Base-by-base conservation (phyloP, 2,113 vertebrate species). In the Fregetta grallaria region DNA sequence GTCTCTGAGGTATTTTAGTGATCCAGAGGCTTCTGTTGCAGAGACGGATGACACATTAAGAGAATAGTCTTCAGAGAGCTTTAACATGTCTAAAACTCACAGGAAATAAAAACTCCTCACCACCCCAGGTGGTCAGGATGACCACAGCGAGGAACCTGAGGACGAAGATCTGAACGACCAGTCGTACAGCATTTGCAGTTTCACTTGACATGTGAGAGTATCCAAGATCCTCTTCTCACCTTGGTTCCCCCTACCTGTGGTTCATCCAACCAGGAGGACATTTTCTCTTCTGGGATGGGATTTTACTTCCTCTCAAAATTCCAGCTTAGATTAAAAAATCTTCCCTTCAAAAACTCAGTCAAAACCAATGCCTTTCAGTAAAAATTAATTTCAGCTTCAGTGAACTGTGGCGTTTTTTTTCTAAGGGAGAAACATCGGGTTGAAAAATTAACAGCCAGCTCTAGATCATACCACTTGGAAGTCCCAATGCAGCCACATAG, bases 371-470 rank as follows among this genome's bases (percentile, higher is more conserved):
- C 3, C 6, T 70, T 88, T 77, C 17, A 16, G 11, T 13, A 45
- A 62, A 72, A 92, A 72, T 7, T 11, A 52, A 65, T 34, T 92
- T 80, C 55, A 50, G 20, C n/a, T 71, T 91, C 65, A 74, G 14
- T 53, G 67, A 76, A 53, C 17, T 44, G 13, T 36, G 30, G 2
- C 42, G 3, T 3, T 3, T 14, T 0, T 3, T 72, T 52, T 15
- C 11, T 38, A 21, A 38, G 23, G 9, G 13, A 47, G 63, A 75
- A 91, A 44, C 20, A 11, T 2, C 29, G 17, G 5, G 13, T 49
- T 82, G 73, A 79, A 82, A 84, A 92, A 40, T 44, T 61, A 88
- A 62, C 15, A 91, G 17, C 13, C 72, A 74, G 8, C 22, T 95
- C 59, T 56, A 70, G 27, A 49, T 85, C 34, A 19, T 18, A 40